phyloP scores from a whole-genome alignment of 2,797 vertebrate species.

The Xenopus petersii region DNA sequence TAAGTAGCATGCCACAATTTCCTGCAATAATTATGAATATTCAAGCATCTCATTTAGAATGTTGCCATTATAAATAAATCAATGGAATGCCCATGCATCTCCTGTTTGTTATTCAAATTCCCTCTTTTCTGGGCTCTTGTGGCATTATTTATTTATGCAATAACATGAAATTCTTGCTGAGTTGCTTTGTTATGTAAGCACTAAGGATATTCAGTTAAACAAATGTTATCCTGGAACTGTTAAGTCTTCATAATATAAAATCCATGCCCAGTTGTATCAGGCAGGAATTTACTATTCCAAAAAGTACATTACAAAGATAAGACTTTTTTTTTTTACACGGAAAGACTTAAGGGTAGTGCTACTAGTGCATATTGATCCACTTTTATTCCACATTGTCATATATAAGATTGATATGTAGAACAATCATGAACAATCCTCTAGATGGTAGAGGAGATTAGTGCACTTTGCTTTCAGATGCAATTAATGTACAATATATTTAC shows the following conservation, averaged over 20 bases:
- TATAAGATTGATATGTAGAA: too few species aligned
- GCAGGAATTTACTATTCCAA: neutral
- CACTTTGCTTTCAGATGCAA: too few species aligned
- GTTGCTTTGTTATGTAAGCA: constrained; percentile 48
- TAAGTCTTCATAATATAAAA: neutral
- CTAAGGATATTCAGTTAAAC: constrained; percentile 40
- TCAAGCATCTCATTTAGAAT: constrained; percentile 58
- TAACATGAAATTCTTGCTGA: constrained; percentile 54
- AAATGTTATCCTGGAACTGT: constrained; percentile 37
- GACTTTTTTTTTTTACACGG: too few species aligned
- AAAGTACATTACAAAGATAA: too few species aligned
- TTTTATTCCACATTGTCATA: too few species aligned
- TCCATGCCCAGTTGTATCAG: constrained; percentile 2
- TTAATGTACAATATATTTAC: too few species aligned
- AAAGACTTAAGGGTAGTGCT: too few species aligned
- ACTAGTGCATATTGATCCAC: too few species aligned
- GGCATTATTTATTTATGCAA: constrained; percentile 65
- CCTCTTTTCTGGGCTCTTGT: constrained; percentile 46
- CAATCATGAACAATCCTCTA: too few species aligned
- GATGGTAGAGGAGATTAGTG: too few species aligned
- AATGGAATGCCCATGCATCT: constrained; percentile 49
- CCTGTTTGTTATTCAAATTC: constrained; percentile 60
- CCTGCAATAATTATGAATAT: constrained; percentile 54
- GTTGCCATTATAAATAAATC: constrained; percentile 57
- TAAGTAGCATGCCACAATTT: constrained; percentile 52